These are phyloP conservation scores for Pelobates fuscus DNA, from an alignment of 2,113 vertebrate species.

Conservation along the genomic window DNA sequence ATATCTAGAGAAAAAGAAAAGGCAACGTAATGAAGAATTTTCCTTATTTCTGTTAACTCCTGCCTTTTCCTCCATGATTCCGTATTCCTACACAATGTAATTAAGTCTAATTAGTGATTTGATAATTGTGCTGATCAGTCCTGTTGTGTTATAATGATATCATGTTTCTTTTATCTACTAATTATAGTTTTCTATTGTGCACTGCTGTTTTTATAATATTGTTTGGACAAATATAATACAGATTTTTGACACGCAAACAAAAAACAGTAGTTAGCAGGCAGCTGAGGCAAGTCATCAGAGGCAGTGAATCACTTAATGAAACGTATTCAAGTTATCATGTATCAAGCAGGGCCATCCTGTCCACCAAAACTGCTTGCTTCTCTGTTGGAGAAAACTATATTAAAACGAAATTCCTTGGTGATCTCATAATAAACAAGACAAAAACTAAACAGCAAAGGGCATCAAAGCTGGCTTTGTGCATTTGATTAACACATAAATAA, in stretches of 20 bases:
- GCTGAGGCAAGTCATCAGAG: too few species aligned
- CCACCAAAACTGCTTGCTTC: too few species aligned
- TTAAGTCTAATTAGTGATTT: neutral
- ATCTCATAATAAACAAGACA: too few species aligned
- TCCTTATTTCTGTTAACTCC: neutral
- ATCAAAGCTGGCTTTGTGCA: too few species aligned
- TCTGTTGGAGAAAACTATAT: too few species aligned
- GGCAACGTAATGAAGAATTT: neutral
- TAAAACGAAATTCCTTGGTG: too few species aligned
- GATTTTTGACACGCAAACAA: neutral
- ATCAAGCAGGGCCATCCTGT: too few species aligned
- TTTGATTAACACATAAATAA: neutral
- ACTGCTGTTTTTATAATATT: neutral
- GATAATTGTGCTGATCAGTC: neutral
- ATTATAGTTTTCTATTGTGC: neutral
- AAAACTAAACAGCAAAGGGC: too few species aligned
- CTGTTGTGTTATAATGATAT: neutral
- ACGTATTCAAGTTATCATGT: too few species aligned
- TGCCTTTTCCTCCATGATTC: neutral
- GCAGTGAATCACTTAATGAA: too few species aligned
- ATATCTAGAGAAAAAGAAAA: slow-evolving; percentile 74
- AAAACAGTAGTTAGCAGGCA: neutral
- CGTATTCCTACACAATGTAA: neutral
- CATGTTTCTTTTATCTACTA: neutral
- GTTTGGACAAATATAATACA: neutral